Percentiles rank a stretch among this genome's conserved stretches.
Evolutionary conservation across 2,113 vertebrate genomes (phyloP).

Genomic region (Sapayoa aenigma): DNA sequence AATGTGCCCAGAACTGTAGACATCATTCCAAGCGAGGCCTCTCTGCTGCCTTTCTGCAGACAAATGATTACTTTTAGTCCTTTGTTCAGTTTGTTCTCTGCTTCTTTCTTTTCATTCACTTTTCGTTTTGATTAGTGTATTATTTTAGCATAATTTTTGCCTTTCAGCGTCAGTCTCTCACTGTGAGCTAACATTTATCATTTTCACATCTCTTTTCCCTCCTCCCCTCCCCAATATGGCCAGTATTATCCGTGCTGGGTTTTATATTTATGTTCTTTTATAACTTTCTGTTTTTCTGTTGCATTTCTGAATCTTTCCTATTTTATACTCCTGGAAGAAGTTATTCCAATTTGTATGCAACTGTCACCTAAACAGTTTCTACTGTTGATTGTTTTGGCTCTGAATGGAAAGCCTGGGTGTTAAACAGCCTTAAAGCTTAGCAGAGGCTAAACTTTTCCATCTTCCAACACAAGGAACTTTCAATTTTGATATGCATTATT

Average conservation of each 20-base stretch:
- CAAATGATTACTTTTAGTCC: slow-evolving; percentile 42
- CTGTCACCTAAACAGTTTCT: slow-evolving; percentile 27
- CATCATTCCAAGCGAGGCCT: not conserved
- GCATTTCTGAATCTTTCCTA: not conserved
- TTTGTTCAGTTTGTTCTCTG: slow-evolving; percentile 29
- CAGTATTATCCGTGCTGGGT: not conserved
- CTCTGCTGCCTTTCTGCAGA: not conserved
- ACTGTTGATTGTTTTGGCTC: slow-evolving; percentile 5
- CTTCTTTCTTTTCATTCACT: slow-evolving; percentile 46
- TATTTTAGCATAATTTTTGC: slow-evolving; percentile 71
- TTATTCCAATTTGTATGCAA: slow-evolving; percentile 11
- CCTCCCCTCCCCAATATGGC: not conserved
- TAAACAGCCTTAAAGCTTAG: slow-evolving; percentile 6
- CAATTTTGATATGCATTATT: slow-evolving; percentile 12
- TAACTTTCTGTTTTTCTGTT: slow-evolving; percentile 16
- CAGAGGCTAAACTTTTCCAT: slow-evolving; percentile 32
- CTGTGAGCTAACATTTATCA: slow-evolving; percentile 58
- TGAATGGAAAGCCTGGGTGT: slow-evolving; percentile 5
- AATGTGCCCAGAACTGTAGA: not conserved
- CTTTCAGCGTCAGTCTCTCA: slow-evolving; percentile 56
- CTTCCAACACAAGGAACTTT: not conserved
- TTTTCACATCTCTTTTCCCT: not conserved
- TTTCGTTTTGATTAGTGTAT: slow-evolving; percentile 67
- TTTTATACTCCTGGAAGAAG: not conserved
- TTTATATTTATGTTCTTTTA: slow-evolving; percentile 7